These are phyloP conservation scores for Glaucidium brasilianum DNA, from an alignment of 2,113 vertebrate genomes.

Conservation along the genomic window DNA sequence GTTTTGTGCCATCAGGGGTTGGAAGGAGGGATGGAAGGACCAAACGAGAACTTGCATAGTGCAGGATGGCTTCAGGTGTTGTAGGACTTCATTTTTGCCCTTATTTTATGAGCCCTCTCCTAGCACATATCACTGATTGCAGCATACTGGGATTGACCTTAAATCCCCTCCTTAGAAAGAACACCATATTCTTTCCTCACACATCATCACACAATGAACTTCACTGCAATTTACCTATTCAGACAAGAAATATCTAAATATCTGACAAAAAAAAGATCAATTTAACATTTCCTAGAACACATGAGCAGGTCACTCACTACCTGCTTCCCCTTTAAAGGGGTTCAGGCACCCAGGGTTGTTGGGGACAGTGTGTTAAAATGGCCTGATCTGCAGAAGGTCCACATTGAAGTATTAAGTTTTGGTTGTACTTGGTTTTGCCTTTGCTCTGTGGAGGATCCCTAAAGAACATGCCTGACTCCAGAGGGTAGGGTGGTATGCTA, in stretches of 20 bases:
- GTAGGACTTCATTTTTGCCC: neutral
- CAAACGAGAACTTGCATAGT: neutral
- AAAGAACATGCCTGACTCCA: fast-evolving
- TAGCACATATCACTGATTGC: neutral
- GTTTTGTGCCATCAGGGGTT: neutral
- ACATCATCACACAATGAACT: neutral
- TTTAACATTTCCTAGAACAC: neutral
- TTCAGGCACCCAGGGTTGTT: too few relatives aligned
- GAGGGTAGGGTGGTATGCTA: neutral
- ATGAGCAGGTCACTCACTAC: fast-evolving
- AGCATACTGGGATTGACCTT: neutral
- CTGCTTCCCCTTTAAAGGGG: too few relatives aligned
- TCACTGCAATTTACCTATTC: neutral
- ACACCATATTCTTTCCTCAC: neutral
- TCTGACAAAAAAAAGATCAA: neutral
- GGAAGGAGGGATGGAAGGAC: neutral
- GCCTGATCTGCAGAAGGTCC: fast-evolving
- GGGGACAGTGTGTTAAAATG: too few relatives aligned
- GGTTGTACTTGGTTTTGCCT: fast-evolving
- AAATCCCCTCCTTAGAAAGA: neutral
- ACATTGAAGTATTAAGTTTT: fast-evolving
- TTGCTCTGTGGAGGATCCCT: too few relatives aligned
- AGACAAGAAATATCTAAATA: neutral
- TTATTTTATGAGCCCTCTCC: neutral
- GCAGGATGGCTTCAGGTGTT: neutral